phyloP scores from a whole-genome alignment of 2,113 vertebrate species.

The Ascaphus truei region DNA sequence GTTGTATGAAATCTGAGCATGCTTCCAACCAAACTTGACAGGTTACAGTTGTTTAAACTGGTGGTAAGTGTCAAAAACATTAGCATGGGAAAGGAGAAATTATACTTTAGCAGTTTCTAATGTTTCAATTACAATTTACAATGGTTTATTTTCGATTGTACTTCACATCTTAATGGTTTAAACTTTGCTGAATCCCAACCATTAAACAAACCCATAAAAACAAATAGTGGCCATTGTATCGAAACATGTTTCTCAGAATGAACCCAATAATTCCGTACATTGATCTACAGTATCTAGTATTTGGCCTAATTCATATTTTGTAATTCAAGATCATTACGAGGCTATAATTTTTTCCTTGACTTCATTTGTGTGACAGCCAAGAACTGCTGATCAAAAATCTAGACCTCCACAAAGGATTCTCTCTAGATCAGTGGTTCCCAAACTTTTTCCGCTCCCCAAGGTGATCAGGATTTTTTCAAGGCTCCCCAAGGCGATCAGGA shows the following conservation, averaged over 20 bases:
- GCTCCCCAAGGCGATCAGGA: too few species aligned
- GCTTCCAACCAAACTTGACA: too few species aligned
- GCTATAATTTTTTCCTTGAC: background rate
- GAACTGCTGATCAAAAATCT: conserved; percentile 20
- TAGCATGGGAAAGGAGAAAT: too few species aligned
- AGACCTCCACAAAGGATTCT: conserved; percentile 1
- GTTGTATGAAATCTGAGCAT: too few species aligned
- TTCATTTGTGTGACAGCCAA: conserved; percentile 19
- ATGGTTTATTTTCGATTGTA: background rate
- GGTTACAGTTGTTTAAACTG: too few species aligned
- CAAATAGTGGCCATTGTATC: too few species aligned
- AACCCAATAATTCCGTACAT: background rate
- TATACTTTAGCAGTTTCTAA: background rate
- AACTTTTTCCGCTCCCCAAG: too few species aligned
- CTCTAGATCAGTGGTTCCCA: too few species aligned
- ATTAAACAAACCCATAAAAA: background rate
- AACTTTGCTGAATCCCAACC: background rate
- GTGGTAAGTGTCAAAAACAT: too few species aligned
- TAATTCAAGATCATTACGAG: background rate
- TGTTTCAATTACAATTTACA: background rate
- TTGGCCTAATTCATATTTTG: background rate
- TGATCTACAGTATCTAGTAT: background rate
- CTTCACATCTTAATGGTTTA: background rate
- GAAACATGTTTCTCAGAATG: too few species aligned
- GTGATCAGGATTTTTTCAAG: too few species aligned